A percentile compares a stretch with the other conserved stretches of the same genome.
Conservation (phyloP, 2,797 vertebrate species). For the Allobates femoralis region DNA sequence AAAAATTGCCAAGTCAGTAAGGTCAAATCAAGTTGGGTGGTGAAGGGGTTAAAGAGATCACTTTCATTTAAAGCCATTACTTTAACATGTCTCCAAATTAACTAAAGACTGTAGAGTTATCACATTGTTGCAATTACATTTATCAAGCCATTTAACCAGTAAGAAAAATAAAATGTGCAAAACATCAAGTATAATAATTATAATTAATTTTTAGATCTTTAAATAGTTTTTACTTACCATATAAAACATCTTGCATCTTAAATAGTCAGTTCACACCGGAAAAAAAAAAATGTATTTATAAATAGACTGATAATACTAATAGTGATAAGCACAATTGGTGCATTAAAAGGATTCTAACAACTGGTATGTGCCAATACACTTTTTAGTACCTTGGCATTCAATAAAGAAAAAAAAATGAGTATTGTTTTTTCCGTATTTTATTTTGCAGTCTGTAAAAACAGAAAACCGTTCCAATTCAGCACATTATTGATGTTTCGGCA, state of each 20-base stretch:
- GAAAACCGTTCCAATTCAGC: too few relatives aligned
- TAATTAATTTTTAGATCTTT: neutral
- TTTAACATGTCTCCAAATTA: neutral
- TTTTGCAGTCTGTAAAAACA: too few relatives aligned
- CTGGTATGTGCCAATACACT: neutral
- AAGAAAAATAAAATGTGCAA: neutral
- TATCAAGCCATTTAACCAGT: neutral
- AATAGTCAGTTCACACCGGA: constrained; percentile 26
- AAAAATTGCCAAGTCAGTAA: too few relatives aligned
- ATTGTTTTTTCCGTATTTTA: too few relatives aligned
- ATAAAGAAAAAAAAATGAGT: too few relatives aligned
- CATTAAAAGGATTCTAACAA: neutral
- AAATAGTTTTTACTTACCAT: constrained; percentile 28
- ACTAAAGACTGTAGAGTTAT: neutral
- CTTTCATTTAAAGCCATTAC: neutral
- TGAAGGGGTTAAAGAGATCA: neutral
- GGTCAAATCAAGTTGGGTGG: too few relatives aligned
- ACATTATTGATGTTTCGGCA: too few relatives aligned
- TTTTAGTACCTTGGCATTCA: too few relatives aligned
- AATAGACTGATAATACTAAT: neutral
- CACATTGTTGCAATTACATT: neutral
- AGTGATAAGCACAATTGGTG: too few relatives aligned
- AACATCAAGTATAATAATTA: neutral
- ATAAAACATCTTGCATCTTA: neutral
- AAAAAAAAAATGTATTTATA: constrained; percentile 22